Evolutionary conservation across 2,888 invertebrate species (phyloP).

Genomic region (Lottia scabra): DNA sequence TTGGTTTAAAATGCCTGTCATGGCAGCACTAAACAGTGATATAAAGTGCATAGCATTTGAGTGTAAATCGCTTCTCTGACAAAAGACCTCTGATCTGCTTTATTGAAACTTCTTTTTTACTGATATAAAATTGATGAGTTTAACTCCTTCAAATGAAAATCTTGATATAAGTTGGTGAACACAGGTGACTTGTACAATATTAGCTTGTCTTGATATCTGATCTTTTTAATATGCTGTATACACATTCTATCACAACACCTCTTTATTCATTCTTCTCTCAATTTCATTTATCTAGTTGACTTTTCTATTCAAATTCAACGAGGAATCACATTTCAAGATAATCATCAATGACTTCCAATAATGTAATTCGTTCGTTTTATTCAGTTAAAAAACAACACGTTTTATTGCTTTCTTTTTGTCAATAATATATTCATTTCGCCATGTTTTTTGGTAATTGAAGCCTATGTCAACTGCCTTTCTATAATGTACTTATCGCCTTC

Average conservation of each 20-base stretch:
- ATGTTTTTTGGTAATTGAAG: background rate
- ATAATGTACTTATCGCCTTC: background rate
- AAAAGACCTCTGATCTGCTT: too few relatives aligned
- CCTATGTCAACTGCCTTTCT: background rate
- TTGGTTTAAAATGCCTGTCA: too few relatives aligned
- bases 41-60: too few relatives aligned
- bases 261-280: background rate
- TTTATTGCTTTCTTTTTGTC: too few relatives aligned
- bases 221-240: background rate
- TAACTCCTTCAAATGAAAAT: background rate
- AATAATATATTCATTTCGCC: background rate
- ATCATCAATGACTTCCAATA: background rate
- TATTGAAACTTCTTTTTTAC: too few relatives aligned
- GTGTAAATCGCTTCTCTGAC: too few relatives aligned
- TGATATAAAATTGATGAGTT: too few relatives aligned
- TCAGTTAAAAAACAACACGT: too few relatives aligned
- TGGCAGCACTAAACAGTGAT: too few relatives aligned
- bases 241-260: background rate
- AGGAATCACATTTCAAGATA: background rate
- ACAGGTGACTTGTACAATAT: background rate
- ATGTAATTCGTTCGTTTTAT: too few relatives aligned
- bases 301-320: background rate
- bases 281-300: background rate
- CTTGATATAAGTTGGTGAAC: background rate
- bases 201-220: background rate